Evolutionary conservation across 2,888 invertebrate genomes (phyloP).

Genomic region (Drosophila paracracens): DNA sequence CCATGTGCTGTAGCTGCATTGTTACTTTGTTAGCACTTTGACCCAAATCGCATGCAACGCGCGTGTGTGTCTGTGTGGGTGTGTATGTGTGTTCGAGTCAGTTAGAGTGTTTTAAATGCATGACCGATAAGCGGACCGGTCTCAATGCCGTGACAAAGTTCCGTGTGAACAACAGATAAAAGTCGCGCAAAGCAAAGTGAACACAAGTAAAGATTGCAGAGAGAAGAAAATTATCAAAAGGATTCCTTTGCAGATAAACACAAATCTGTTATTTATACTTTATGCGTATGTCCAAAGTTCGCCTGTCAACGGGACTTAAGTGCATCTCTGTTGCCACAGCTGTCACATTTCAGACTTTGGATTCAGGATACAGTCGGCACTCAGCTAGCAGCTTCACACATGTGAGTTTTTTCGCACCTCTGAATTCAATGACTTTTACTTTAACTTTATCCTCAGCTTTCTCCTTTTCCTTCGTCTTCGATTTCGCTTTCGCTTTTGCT

Average conservation of each 20-base stretch:
- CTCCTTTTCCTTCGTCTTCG: not conserved
- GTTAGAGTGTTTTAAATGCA: slow-evolving; percentile 34
- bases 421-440: slow-evolving; percentile 54
- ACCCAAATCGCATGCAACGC: slow-evolving; percentile 67
- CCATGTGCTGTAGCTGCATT: slow-evolving; percentile 66
- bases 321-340: slow-evolving; percentile 23
- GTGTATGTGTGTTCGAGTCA: slow-evolving; percentile 9
- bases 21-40: slow-evolving; percentile 70
- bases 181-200: slow-evolving; percentile 35
- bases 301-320: slow-evolving; percentile 14
- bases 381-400: slow-evolving; percentile 26
- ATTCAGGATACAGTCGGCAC: slow-evolving; percentile 3
- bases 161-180: slow-evolving; percentile 46
- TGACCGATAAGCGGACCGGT: slow-evolving; percentile 62
- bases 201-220: slow-evolving; percentile 1
- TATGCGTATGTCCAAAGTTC: slow-evolving; percentile 21
- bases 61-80: slow-evolving; percentile 11
- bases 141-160: slow-evolving; percentile 60
- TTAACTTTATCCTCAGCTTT: slow-evolving; percentile 10
- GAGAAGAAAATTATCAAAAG: slow-evolving; percentile 8
- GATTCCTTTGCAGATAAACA: slow-evolving; percentile 36
- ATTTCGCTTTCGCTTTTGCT: not conserved
- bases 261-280: slow-evolving; percentile 21
- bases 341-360: slow-evolving; percentile 10
- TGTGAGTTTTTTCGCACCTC: slow-evolving; percentile 64